phyloP scores from a whole-genome alignment of 1,140 invertebrate genomes.

The Diuraphis noxia region DNA sequence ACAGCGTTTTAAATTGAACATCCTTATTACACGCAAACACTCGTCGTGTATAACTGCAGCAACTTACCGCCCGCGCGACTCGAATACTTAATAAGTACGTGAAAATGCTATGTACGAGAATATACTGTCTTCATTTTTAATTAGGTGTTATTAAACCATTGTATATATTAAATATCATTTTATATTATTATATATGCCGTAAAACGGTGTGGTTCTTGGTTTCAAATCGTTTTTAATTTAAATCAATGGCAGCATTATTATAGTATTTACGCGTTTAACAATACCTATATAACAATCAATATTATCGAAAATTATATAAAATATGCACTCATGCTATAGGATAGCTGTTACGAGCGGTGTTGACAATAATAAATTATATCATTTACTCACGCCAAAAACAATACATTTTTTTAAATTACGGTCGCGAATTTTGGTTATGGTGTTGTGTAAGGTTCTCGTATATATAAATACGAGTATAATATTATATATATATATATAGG shows the following conservation, averaged over 20 bases:
- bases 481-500: neutral
- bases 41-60: neutral
- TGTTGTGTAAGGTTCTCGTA: neutral
- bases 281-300: too few relatives aligned
- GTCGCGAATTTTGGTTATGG: neutral
- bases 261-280: neutral
- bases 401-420: neutral
- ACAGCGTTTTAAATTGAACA: constrained; percentile 25
- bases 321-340: neutral
- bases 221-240: neutral
- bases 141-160: neutral
- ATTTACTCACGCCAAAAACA: neutral
- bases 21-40: constrained; percentile 10
- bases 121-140: neutral
- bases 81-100: neutral
- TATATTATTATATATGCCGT: neutral
- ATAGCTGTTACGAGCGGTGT: neutral
- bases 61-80: neutral
- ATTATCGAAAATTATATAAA: neutral
- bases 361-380: neutral
- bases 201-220: neutral
- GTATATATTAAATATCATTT: neutral
- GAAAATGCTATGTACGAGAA: neutral
- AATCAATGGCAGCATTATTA: neutral
- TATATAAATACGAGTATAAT: too few relatives aligned